These are phyloP conservation scores for Drosophila mercatorum DNA, from an alignment of 2,888 invertebrate species.

Conservation along the genomic window DNA sequence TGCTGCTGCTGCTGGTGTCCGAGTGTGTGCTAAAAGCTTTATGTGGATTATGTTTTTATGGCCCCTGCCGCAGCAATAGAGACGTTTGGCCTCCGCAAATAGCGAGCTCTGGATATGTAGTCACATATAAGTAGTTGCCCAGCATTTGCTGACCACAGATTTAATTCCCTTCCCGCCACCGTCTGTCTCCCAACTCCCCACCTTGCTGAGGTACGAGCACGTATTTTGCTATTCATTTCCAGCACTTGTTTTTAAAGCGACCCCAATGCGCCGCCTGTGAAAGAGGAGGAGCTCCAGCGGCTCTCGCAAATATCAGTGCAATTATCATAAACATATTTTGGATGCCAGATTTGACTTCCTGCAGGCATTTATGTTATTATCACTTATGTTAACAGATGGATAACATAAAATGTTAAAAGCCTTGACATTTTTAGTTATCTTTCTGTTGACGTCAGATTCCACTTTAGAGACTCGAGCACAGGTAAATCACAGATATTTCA, in stretches of 20 bases:
- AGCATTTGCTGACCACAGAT: constrained; percentile 19
- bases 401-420: no score
- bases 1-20: background rate
- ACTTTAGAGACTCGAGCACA: no score
- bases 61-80: constrained; percentile 44
- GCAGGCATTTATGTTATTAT: no score
- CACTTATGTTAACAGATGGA: no score
- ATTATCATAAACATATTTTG: background rate
- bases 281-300: background rate
- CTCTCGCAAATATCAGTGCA: background rate
- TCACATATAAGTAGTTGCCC: constrained; percentile 17
- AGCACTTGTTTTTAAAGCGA: constrained; percentile 5
- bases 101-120: constrained; percentile 18
- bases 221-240: constrained; percentile 1
- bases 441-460: no score
- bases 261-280: background rate
- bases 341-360: no score
- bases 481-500: no score
- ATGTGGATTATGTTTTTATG: constrained; percentile 73
- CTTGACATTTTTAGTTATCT: no score
- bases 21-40: constrained; percentile 61
- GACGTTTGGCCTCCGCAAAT: constrained; percentile 35
- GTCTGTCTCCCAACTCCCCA: constrained; percentile 9
- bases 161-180: constrained; percentile 24
- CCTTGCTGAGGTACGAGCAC: background rate